Percentiles rank a stretch among this genome's conserved stretches.
These are phyloP conservation scores for Labeo catla DNA, from an alignment of 2,113 vertebrate species.

Conservation along the genomic window DNA sequence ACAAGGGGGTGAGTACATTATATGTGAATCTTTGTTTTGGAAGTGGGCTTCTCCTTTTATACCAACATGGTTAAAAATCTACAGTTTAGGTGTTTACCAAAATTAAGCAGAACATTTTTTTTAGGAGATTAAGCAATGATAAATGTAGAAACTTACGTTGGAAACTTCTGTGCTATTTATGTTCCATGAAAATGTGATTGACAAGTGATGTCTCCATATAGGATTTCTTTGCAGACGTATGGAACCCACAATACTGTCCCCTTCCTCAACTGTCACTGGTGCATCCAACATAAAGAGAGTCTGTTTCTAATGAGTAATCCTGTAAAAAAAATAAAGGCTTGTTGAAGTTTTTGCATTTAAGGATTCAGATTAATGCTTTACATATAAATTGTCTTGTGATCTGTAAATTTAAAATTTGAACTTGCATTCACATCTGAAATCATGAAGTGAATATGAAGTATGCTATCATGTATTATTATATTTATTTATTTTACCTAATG, in stretches of 20 bases:
- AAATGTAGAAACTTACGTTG: conserved; percentile 61
- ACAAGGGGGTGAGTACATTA: no score
- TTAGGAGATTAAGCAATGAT: background rate
- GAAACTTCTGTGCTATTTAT: conserved; percentile 63
- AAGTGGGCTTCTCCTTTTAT: no score
- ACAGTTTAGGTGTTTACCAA: no score
- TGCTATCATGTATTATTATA: background rate
- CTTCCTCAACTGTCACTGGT: conserved; percentile 67
- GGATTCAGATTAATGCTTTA: background rate
- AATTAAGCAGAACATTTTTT: no score
- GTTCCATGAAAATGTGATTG: conserved; percentile 76
- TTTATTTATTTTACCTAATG: background rate
- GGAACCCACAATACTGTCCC: conserved; percentile 72
- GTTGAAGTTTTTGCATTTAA: background rate
- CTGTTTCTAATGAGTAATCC: conserved; percentile 85
- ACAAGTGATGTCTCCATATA: conserved; percentile 82
- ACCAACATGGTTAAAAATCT: no score
- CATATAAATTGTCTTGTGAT: background rate
- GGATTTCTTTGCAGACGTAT: conserved; percentile 77
- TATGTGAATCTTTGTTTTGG: no score
- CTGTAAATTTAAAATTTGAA: background rate
- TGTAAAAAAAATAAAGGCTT: conserved; percentile 50
- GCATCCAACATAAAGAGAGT: conserved; percentile 84
- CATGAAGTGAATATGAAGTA: background rate
- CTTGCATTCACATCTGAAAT: background rate